phyloP scores from a whole-genome alignment of 2,113 vertebrate genomes.

The Hoplias malabaricus region DNA sequence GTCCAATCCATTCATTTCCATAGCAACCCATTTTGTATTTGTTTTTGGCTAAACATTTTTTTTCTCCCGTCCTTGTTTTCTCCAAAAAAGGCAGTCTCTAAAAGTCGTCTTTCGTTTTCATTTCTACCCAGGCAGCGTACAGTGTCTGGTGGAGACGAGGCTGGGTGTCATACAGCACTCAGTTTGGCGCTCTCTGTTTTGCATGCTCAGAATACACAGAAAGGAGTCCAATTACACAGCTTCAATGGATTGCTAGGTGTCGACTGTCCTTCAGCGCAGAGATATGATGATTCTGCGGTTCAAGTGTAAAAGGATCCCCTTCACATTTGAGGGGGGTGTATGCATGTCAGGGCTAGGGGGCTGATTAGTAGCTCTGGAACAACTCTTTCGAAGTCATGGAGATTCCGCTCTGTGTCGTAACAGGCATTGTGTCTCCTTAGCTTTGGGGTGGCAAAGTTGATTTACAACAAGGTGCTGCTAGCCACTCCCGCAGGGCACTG shows the following conservation, averaged over 20 bases:
- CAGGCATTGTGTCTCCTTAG: slow-evolving; percentile 9
- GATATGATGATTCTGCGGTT: slow-evolving; percentile 76
- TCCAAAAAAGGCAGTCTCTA: slow-evolving; percentile 64
- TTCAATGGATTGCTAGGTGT: slow-evolving; percentile 71
- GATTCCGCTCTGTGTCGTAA: slow-evolving; percentile 32
- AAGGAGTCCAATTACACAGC: slow-evolving; percentile 71
- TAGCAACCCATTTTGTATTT: slow-evolving; percentile 21
- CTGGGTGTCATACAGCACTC: slow-evolving; percentile 59
- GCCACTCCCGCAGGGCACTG: neutral
- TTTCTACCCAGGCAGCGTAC: slow-evolving; percentile 57
- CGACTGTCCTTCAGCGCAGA: slow-evolving; percentile 68
- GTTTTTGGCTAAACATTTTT: slow-evolving; percentile 42
- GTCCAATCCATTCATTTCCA: neutral
- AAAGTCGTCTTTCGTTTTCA: slow-evolving; percentile 62
- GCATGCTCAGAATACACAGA: slow-evolving; percentile 74
- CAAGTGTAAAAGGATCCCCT: slow-evolving; percentile 69
- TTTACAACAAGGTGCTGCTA: slow-evolving; percentile 5
- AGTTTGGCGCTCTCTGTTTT: slow-evolving; percentile 62
- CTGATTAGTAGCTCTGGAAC: slow-evolving; percentile 61
- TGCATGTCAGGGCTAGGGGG: slow-evolving; percentile 4
- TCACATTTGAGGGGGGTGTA: slow-evolving; percentile 43
- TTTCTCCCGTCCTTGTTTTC: slow-evolving; percentile 46
- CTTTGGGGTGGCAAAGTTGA: slow-evolving; percentile 13
- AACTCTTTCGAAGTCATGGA: slow-evolving; percentile 45
- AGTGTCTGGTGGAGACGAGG: slow-evolving; percentile 43